phyloP scores from a whole-genome alignment of 2,113 vertebrate genomes.

The Cygnus buccinator region DNA sequence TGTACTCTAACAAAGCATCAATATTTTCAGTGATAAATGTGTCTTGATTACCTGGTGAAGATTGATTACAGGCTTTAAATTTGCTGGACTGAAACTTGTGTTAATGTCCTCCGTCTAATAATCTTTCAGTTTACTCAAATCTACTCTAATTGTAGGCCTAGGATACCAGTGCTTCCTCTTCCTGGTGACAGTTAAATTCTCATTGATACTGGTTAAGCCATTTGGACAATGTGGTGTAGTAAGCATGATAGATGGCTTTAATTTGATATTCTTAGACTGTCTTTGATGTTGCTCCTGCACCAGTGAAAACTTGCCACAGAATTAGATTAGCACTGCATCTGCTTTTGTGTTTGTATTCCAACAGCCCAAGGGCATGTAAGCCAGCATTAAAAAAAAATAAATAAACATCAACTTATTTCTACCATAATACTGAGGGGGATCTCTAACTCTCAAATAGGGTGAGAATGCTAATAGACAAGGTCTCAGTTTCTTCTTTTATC shows the following conservation, averaged over 20 bases:
- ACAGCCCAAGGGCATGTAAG: constrained; percentile 45
- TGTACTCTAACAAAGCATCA: constrained; percentile 49
- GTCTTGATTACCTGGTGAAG: constrained; percentile 52
- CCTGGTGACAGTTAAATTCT: constrained; percentile 61
- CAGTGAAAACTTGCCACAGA: constrained; percentile 66
- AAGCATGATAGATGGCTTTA: constrained; percentile 81
- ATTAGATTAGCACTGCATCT: constrained; percentile 79
- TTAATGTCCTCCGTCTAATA: constrained; percentile 32
- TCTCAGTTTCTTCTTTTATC: not conserved
- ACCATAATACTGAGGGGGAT: not conserved
- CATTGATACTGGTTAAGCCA: constrained; percentile 63
- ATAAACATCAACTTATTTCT: constrained; percentile 4
- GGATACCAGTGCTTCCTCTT: constrained; percentile 27
- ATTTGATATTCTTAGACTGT: constrained; percentile 75
- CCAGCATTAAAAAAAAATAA: constrained; percentile 1
- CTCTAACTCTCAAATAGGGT: not conserved
- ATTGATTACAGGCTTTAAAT: constrained; percentile 43
- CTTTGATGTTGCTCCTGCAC: constrained; percentile 75
- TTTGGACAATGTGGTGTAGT: constrained; percentile 61
- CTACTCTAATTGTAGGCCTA: constrained; percentile 64
- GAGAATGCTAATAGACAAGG: not conserved
- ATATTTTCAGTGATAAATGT: constrained; percentile 61
- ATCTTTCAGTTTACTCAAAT: constrained; percentile 68
- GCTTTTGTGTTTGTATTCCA: constrained; percentile 65
- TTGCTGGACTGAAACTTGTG: constrained; percentile 1